Conservation (phyloP, 2,113 vertebrate species). For the Conger conger region DNA sequence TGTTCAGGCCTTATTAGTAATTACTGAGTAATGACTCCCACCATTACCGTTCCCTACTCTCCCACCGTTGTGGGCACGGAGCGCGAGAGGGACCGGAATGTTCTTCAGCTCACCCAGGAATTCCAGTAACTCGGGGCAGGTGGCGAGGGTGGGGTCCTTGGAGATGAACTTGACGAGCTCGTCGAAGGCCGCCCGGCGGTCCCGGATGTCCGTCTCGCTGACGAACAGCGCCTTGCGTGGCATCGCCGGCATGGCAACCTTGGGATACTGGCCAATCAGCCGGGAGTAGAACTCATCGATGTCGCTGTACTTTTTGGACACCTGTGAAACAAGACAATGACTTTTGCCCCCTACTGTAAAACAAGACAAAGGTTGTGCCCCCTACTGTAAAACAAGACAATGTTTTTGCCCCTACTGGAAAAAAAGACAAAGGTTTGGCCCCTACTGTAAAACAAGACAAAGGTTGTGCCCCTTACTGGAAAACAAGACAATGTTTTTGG, state of each 20-base stretch:
- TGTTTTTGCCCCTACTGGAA: no score
- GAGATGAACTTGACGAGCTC: constrained; percentile 75
- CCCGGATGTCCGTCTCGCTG: constrained; percentile 78
- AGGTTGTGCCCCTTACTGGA: constrained; percentile 62
- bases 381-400: no score
- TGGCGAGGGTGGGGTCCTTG: constrained; percentile 66
- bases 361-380: no score
- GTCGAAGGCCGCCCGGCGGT: constrained; percentile 71
- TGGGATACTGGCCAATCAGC: constrained; percentile 61
- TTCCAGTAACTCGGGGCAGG: constrained; percentile 74
- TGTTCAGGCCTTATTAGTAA: not conserved
- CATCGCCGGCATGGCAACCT: constrained; percentile 66
- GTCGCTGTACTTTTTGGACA: constrained; percentile 84
- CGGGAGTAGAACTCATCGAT: constrained; percentile 78
- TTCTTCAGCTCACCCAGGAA: constrained; percentile 73
- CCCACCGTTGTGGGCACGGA: not conserved
- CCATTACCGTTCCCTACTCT: not conserved
- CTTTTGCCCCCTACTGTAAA: not conserved
- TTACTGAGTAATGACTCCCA: not conserved
- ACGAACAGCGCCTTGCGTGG: constrained; percentile 82
- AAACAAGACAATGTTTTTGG: not conserved
- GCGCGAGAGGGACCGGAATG: constrained; percentile 3
- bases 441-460: constrained; percentile 55
- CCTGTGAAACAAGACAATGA: constrained; percentile 54
- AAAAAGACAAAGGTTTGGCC: no score